Evolutionary conservation across 1,140 invertebrate genomes (phyloP), one percentile per base, ranked within the genome.

Genomic region (Drosophila funebris): DNA sequence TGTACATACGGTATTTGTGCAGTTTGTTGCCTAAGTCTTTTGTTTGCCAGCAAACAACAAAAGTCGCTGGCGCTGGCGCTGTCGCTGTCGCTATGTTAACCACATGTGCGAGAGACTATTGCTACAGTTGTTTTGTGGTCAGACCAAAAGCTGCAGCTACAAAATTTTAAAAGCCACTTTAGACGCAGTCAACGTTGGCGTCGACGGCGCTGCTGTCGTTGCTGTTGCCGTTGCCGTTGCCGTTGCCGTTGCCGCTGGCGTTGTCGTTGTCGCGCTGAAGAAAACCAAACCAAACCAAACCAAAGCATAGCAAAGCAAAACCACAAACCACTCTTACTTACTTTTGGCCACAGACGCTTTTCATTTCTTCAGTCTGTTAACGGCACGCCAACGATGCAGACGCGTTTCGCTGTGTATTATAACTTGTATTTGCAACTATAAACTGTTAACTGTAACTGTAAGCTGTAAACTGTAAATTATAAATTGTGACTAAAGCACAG

Each of bases 281-380:
- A 78, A 85, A 87, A 78, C 56, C 50, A 73, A 57, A 39, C 70
- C 84, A 41, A 31, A 31, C 7, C 64, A 69, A 76, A 80, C 73
- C 83, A 88, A 80, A 74, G 53, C 39, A 70, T 14, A 48, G 22
- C n/a, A 6, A 2, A 27, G 22, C 41, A 13, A 43, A 29, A 36
- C 31, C 58, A 20, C 37, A 39, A 13, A 36, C 74, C 83, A 88
- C 84, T 89, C 79, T 88, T 88, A 88, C 84, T 88, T 88, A 88
- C 84, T 84, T 88, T 83, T 78, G 84, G 68, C 60, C 80, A 69
- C 63, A 69, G 76, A 84, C 79, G 84, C 85, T 88, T 88, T 88
- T 88, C 84, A 89, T 88, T 89, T 90, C 85, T 91, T 91, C 90
- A 91, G 90, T 91, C 87, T 88, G 85, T 91, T 85, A 90, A 90